These are phyloP conservation scores for Selenia dentaria DNA, from an alignment of 2,888 invertebrate species.

Conservation along the genomic window DNA sequence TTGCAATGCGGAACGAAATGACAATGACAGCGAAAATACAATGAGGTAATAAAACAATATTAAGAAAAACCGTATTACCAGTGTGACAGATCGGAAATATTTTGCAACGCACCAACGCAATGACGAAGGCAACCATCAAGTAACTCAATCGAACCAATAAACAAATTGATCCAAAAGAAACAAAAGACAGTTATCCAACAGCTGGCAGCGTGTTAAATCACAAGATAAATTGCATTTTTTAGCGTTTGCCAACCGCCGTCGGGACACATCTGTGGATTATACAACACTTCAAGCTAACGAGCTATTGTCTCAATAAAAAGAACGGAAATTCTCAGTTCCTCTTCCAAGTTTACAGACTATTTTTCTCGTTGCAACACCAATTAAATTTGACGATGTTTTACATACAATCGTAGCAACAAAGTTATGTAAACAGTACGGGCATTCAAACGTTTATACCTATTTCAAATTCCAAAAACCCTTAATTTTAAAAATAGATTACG, in stretches of 20 bases:
- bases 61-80: neutral
- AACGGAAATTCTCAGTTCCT: slow-evolving; percentile 62
- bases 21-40: slow-evolving; percentile 1
- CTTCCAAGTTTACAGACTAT: slow-evolving; percentile 51
- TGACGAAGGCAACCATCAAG: neutral
- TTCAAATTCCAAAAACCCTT: too few relatives aligned
- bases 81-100: neutral
- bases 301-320: slow-evolving; percentile 48
- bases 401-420: slow-evolving; percentile 18
- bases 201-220: slow-evolving; percentile 40
- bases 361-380: slow-evolving; percentile 42
- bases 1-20: slow-evolving; percentile 7
- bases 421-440: slow-evolving; percentile 4
- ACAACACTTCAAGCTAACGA: slow-evolving; percentile 43
- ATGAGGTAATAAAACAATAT: neutral
- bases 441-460: too few relatives aligned
- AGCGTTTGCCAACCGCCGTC: slow-evolving; percentile 35
- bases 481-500: too few relatives aligned
- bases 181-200: slow-evolving; percentile 22
- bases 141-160: slow-evolving; percentile 8
- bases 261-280: slow-evolving; percentile 39
- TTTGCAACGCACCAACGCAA: neutral
- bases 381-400: slow-evolving; percentile 33
- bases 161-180: slow-evolving; percentile 19
- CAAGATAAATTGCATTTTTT: slow-evolving; percentile 42